Percentiles rank a stretch among this genome's conserved stretches.
These are phyloP conservation scores for Pelosia muscerda DNA, from an alignment of 2,888 invertebrate genomes.

Conservation along the genomic window DNA sequence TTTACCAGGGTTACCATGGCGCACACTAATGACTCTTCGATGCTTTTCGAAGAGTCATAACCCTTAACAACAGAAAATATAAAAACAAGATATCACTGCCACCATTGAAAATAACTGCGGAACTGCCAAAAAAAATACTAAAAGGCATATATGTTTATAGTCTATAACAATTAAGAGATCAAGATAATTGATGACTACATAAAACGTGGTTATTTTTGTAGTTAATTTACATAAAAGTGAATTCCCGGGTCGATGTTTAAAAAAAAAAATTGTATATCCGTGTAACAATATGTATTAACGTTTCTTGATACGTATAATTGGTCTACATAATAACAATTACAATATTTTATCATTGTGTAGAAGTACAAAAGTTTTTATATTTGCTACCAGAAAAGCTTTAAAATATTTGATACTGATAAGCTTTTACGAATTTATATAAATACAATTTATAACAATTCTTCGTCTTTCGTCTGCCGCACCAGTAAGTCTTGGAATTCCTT, in stretches of 20 bases:
- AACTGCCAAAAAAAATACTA: not conserved
- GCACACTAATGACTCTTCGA: too few relatives aligned
- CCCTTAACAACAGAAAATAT: too few relatives aligned
- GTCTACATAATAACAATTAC: too few relatives aligned
- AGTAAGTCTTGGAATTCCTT: too few relatives aligned
- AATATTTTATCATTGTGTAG: not conserved
- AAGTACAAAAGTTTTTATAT: not conserved
- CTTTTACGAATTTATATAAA: too few relatives aligned
- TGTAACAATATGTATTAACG: not conserved
- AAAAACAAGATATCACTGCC: too few relatives aligned
- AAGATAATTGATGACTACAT: not conserved
- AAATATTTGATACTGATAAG: not conserved
- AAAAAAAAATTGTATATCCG: not conserved
- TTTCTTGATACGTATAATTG: not conserved
- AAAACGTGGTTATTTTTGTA: not conserved
- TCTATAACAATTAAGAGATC: not conserved
- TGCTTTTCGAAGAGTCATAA: too few relatives aligned
- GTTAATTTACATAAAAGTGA: not conserved
- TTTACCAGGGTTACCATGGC: too few relatives aligned
- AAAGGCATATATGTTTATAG: not conserved
- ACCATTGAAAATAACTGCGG: too few relatives aligned
- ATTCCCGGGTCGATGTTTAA: not conserved
- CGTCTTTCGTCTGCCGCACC: too few relatives aligned
- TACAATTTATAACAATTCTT: too few relatives aligned
- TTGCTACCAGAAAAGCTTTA: not conserved